A percentile compares a stretch with the other conserved stretches of the same genome.
Conservation (phyloP, 2,888 invertebrate genomes). For the Diaperis boleti region DNA sequence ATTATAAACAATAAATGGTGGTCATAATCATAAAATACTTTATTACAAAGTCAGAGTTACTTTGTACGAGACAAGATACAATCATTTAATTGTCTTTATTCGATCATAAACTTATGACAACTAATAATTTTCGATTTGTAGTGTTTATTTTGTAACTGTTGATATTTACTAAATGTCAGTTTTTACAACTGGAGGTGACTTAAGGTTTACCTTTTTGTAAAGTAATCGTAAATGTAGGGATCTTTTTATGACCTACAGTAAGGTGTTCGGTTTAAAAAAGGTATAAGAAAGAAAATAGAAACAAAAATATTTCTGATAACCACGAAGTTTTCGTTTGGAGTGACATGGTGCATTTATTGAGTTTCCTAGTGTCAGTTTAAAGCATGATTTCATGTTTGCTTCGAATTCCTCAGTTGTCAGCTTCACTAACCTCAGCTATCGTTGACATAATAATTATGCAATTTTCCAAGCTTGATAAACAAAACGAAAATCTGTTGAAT, state of each 20-base stretch:
- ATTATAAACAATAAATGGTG: slow-evolving; percentile 28
- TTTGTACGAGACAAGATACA: too few species aligned
- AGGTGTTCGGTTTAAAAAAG: too few species aligned
- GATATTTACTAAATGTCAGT: slow-evolving; percentile 7
- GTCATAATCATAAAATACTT: slow-evolving; percentile 23
- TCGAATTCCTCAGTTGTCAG: not conserved
- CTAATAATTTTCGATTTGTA: slow-evolving; percentile 10
- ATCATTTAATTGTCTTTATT: slow-evolving; percentile 18
- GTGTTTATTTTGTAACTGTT: not conserved
- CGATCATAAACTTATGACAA: slow-evolving; percentile 17
- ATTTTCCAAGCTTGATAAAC: not conserved
- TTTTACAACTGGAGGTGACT: too few species aligned
- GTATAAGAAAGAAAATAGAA: too few species aligned
- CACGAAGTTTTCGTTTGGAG: too few species aligned
- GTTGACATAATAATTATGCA: not conserved
- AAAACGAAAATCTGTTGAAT: not conserved
- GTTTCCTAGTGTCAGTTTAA: too few species aligned
- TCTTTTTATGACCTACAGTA: too few species aligned
- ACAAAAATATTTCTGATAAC: too few species aligned
- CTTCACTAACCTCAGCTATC: not conserved
- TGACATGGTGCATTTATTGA: too few species aligned
- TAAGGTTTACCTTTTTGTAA: too few species aligned
- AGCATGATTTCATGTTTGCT: not conserved
- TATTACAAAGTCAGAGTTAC: slow-evolving; percentile 5
- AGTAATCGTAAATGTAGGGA: too few species aligned